phyloP scores from a whole-genome alignment of 2,888 invertebrate species.

The Orchesellides sinensis region DNA sequence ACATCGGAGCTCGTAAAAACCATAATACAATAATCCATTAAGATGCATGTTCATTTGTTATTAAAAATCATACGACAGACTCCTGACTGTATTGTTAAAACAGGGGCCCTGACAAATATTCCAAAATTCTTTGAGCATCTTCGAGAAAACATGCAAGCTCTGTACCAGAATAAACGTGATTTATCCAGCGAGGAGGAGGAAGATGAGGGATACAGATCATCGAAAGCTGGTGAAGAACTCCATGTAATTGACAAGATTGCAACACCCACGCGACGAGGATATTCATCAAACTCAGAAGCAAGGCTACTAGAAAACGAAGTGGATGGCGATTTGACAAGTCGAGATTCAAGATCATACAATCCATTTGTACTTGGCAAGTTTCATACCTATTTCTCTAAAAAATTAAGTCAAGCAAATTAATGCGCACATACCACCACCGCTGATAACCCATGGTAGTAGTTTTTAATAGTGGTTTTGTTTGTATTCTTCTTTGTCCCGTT shows the following conservation, averaged over 20 bases:
- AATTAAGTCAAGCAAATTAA: neutral
- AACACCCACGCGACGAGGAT: slow-evolving; percentile 52
- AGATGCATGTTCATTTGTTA: too few species aligned
- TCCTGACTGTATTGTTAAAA: too few species aligned
- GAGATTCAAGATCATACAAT: slow-evolving; percentile 20
- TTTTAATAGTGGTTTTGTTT: too few species aligned
- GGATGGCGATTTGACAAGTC: slow-evolving; percentile 2
- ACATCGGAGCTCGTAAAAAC: slow-evolving; percentile 65
- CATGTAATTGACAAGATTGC: slow-evolving; percentile 48
- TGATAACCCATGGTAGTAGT: too few species aligned
- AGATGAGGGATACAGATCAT: slow-evolving; percentile 37
- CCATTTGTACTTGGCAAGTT: slow-evolving; percentile 10
- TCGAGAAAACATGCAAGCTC: slow-evolving; percentile 61
- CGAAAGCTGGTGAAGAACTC: slow-evolving; percentile 18
- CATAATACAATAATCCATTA: neutral
- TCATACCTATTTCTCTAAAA: neutral
- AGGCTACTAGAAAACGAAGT: neutral
- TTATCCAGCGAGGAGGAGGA: neutral
- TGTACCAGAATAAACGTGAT: slow-evolving; percentile 31
- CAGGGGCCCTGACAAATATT: slow-evolving; percentile 67
- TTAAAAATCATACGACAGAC: too few species aligned
- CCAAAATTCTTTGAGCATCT: slow-evolving; percentile 68
- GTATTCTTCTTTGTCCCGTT: too few species aligned
- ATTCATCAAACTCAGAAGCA: slow-evolving; percentile 43
- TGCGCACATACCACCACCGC: neutral